These are phyloP conservation scores for Pterophyllum scalare DNA, from an alignment of 2,113 vertebrate species.

Conservation along the genomic window DNA sequence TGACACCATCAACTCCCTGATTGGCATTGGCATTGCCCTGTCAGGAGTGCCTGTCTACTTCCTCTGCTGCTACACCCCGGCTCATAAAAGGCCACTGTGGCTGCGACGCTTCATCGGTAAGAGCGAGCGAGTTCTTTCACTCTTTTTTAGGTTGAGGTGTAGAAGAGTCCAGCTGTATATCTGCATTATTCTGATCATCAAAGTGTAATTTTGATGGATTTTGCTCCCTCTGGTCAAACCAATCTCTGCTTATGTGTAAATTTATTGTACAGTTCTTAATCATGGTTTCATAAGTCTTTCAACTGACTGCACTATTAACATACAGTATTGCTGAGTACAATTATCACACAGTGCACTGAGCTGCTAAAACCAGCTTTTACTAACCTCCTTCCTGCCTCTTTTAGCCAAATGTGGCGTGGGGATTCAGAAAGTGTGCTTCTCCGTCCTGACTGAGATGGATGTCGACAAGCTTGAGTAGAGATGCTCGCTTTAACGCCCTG, in stretches of 20 bases:
- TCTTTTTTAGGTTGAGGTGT: background rate
- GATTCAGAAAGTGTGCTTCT: slow-evolving; percentile 87
- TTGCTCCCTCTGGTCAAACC: too few species aligned
- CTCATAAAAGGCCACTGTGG: slow-evolving; percentile 80
- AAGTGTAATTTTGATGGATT: background rate
- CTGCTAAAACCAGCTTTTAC: too few species aligned
- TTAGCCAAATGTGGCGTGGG: slow-evolving; percentile 76
- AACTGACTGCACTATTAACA: too few species aligned
- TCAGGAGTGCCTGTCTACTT: slow-evolving; percentile 91
- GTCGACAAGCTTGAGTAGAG: slow-evolving; percentile 70
- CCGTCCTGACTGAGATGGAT: slow-evolving; percentile 90
- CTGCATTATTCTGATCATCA: background rate
- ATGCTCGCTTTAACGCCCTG: background rate
- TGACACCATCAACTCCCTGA: slow-evolving; percentile 89
- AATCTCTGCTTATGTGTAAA: too few species aligned
- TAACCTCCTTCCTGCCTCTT: slow-evolving; percentile 17
- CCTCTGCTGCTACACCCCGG: slow-evolving; percentile 84
- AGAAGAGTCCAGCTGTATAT: background rate
- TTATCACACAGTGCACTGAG: too few species aligned
- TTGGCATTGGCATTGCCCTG: slow-evolving; percentile 88
- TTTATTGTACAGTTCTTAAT: too few species aligned
- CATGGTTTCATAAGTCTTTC: too few species aligned
- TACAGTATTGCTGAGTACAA: too few species aligned
- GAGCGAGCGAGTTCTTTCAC: slow-evolving; percentile 5
- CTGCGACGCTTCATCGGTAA: slow-evolving; percentile 83